Evolutionary conservation across 1,140 invertebrate species (phyloP), one percentile per base, ranked within the genome.

Genomic region (Drosophila virilis): DNA sequence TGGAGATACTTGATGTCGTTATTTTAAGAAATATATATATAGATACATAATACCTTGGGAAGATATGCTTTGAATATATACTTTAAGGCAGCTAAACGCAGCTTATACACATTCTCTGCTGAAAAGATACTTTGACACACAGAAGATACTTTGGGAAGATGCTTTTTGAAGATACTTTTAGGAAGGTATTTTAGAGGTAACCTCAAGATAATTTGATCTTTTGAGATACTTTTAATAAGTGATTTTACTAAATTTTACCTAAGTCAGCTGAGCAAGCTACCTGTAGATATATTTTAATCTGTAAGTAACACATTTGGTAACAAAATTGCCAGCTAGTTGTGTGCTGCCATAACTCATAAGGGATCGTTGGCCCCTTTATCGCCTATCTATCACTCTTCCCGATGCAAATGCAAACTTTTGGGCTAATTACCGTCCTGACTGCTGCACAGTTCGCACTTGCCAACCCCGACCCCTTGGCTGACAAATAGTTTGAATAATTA

Each of bases 401-500:
- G 66, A 61, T 57, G 42, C 17, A 33, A 58, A 48, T 48, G 37
- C 17, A 52, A 80, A 85, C 61, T 80, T 86, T 71, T 71, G 78
- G 62, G 59, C 78, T 85, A 86, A 85, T 85, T 85, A 85, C 70
- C 78, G 64, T 17, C 38, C 65, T 71, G 67, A 66, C 43, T 75
- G 17, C 35, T 13, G 58, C 58, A 13, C 46, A 22, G 13, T 45
- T 67, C 45, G 32, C 64, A 51, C 52, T 59, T 54, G 40, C 35
- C 9, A 17, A 8, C 17, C 17, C 17, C 17, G 17, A 17, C 37
- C 12, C 40, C 22, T 37, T 45, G 61, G 15, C 83, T 83, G 83
- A 80, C 83, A 88, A 88, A 88, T 88, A 88, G 83, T 80, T 83
- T 88, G 83, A 88, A 88, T 88, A 88, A 88, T 88, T 88, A 75